Evolutionary conservation across 2,797 vertebrate species (phyloP), one percentile per base, ranked within the genome.

Genomic region (Ptychadena robeensis): DNA sequence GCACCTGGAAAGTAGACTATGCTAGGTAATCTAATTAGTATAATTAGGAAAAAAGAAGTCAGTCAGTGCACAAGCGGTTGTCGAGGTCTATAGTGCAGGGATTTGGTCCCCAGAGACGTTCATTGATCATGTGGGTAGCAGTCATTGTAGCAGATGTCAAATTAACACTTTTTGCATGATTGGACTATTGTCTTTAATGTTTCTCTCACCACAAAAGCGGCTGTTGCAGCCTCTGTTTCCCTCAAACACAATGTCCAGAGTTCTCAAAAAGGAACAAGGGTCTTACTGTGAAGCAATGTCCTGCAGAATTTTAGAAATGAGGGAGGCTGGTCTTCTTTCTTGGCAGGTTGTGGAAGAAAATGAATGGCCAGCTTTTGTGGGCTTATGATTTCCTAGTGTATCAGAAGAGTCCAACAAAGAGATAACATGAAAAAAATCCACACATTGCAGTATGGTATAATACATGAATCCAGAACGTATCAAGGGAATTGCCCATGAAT

Each of bases 251-350:
- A 38, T 61, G 80, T 82, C 86, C 83, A 87, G 81, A 86, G 88
- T 86, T 89, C 88, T 85, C 69, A 85, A 69, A 9, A 28, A 27
- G 86, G 85, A 92, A 92, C 91, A 93, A 92, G 90, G 88, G 87
- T 12, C 82, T 80, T 85, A 86, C 89, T 92, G 88, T 91, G 86
- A 79, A 69, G 74, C 64, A 0, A 1, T 37, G 48, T 84, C 79
- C 22, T 73, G 85, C 85, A 86, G 88, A 86, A 87, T 73, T 66
- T 75, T 32, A 88, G 82, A 82, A 80, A 85, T 34, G 11, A 74
- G 38, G 72, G 57, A 87, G 75, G 84, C 79, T 85, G 87, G 77
- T 78, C 73, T 71, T 59, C 25, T 82, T 80, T 48, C 85, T 75
- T 88, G 73, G 66, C 85, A 85, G 73, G 75, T 70, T 76, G 68